phyloP scores from a whole-genome alignment of 2,797 vertebrate genomes.

The Tamandua tetradactyla region DNA sequence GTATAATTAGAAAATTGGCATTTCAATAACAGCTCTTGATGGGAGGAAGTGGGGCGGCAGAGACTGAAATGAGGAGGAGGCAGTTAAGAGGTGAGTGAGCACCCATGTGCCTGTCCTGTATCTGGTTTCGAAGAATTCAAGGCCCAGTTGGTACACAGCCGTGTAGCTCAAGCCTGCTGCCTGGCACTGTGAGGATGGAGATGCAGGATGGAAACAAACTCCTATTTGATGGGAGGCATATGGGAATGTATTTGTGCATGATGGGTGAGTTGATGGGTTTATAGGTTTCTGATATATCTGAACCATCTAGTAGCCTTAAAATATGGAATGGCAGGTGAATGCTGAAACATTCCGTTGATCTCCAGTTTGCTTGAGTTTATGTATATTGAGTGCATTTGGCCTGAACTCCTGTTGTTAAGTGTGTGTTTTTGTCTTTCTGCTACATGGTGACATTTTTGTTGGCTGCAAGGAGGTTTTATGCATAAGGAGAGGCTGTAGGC shows the following conservation, averaged over 20 bases:
- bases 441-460: not conserved
- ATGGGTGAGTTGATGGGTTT: not conserved
- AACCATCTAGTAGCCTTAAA: not conserved
- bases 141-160: not conserved
- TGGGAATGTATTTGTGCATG: not conserved
- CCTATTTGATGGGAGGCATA: not conserved
- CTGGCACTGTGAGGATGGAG: not conserved
- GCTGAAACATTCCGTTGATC: fast-evolving
- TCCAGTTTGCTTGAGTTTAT: not conserved
- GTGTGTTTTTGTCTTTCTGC: not conserved
- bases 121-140: not conserved
- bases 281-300: not conserved
- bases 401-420: not conserved
- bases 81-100: not conserved
- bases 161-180: not conserved
- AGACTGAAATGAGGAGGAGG: not conserved
- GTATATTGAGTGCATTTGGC: not conserved
- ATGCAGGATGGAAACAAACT: not conserved
- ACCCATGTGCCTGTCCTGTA: fast-evolving
- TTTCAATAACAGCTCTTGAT: slow-evolving; percentile 7
- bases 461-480: not conserved
- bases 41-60: not conserved
- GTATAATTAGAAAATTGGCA: not conserved
- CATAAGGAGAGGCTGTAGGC: not conserved
- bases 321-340: not conserved